Conservation (phyloP, 2,888 invertebrate species). For the Cryptosula pallasiana region DNA sequence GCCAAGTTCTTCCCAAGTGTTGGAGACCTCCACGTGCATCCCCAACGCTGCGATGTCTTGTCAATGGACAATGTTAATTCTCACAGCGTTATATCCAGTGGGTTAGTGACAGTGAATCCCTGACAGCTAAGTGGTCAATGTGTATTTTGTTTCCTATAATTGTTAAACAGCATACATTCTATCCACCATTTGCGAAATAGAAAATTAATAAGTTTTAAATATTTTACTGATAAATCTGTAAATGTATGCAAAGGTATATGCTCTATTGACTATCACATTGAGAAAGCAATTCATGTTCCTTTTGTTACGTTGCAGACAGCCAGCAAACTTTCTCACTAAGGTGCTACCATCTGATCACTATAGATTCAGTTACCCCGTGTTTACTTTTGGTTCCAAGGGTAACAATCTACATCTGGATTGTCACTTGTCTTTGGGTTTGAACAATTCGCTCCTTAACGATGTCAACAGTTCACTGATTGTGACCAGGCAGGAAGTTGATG, state of each 20-base stretch:
- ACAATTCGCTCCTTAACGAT: not conserved
- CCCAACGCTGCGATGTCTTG: not conserved
- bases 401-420: not conserved
- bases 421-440: not conserved
- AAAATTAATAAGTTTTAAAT: too few relatives aligned
- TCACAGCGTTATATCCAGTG: not conserved
- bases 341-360: not conserved
- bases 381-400: not conserved
- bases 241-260: too few relatives aligned
- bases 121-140: not conserved
- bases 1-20: not conserved
- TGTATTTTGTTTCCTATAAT: not conserved
- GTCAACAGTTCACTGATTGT: not conserved
- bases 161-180: too few relatives aligned
- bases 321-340: not conserved
- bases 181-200: too few relatives aligned
- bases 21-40: not conserved
- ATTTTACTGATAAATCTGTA: too few relatives aligned
- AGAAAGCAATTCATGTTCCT: too few relatives aligned
- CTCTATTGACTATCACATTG: too few relatives aligned
- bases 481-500: not conserved
- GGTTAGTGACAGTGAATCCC: not conserved
- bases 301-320: not conserved
- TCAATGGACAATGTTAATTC: not conserved
- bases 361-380: conserved; percentile 18